Conservation (phyloP, 2,113 vertebrate genomes). For the Pseudopipra pipra region DNA sequence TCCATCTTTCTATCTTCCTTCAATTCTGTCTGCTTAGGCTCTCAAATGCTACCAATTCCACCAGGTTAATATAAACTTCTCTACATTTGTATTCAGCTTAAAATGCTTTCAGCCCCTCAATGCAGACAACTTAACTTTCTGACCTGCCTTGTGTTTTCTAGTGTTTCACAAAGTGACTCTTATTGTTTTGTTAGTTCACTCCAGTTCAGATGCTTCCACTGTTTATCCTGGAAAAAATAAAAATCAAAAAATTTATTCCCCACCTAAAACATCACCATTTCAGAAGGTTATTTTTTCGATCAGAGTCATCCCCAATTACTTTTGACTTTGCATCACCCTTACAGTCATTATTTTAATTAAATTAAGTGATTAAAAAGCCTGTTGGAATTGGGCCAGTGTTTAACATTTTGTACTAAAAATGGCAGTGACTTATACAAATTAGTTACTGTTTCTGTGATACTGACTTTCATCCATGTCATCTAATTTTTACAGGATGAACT, state of each 20-base stretch:
- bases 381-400: not conserved
- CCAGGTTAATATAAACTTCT: not conserved
- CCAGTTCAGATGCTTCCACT: not conserved
- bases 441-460: not conserved
- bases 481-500: not conserved
- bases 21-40: not conserved
- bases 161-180: not conserved
- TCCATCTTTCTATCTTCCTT: not conserved
- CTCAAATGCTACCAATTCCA: not conserved
- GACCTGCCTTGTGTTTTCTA: not conserved
- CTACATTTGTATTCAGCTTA: not conserved
- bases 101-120: not conserved
- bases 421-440: not conserved
- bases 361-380: not conserved
- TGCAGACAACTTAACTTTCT: not conserved
- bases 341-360: not conserved
- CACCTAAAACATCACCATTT: not conserved
- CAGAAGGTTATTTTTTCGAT: not conserved
- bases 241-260: not conserved
- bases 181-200: not conserved
- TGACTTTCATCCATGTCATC: not conserved
- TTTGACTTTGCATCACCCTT: not conserved
- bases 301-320: not conserved
- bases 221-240: not conserved
- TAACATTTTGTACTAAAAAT: not conserved